Evolutionary conservation across 2,113 vertebrate genomes (phyloP), one percentile per base, ranked within the genome.

Genomic region (Bettongia penicillata): DNA sequence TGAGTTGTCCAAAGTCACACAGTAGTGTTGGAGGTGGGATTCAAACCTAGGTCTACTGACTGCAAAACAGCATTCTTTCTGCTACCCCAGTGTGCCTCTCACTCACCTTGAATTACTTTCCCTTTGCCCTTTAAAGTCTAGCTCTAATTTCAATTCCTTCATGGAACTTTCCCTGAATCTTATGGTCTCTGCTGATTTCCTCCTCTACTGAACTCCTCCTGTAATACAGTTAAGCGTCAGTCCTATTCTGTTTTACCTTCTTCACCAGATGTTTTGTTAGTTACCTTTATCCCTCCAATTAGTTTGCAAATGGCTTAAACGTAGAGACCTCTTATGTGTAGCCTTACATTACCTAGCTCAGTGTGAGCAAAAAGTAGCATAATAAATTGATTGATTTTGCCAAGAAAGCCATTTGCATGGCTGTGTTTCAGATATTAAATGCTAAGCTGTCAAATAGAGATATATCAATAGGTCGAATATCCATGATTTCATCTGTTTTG

Each of bases 231-330:
- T 31, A 90, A 53, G n/a, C 47, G 7, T 53, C 89, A 89, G 51
- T 94, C 6, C 48, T 89, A 11, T 95, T 31, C 52, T 94, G 55
- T 53, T 92, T 95, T 95, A 94, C 53, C 37, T 49, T 49, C 49
- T 89, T 0, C 31, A 37, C 43, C 55, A n/a, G 48, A 90, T 91
- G 31, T 53, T 94, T 89, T 95, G 55, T 91, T 95, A 53, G 2
- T 90, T 52, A 89, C 43, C 52, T 3, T 84, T 95, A 77, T 19
- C 94, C 51, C 91, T 53, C 61, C 51, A 92, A 11, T 19, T 53
- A 37, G 25, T 68, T 94, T 93, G 93, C 92, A 90, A 95, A 90
- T 19, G 26, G 55, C 93, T 47, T 89, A 89, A 91, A 48, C 51
- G 51, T 68, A 37, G 96, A 94, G 93, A 89, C 25, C 57, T n/a